phyloP scores from a whole-genome alignment of 2,113 vertebrate species.

The Larimichthys crocea region DNA sequence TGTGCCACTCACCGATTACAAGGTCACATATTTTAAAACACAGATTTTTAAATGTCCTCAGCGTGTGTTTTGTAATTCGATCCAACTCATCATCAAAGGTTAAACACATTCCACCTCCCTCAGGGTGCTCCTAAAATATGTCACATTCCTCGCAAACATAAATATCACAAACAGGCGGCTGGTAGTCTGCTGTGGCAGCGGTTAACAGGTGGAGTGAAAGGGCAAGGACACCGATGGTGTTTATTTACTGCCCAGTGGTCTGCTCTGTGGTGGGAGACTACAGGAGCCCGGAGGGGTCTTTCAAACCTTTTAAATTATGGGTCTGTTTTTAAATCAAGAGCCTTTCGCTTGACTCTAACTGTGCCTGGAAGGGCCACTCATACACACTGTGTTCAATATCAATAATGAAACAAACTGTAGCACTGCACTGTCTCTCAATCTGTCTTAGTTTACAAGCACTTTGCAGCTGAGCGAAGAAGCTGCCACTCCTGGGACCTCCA shows the following conservation, averaged over 20 bases:
- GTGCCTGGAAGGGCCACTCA: not conserved
- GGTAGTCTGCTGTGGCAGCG: slow-evolving; percentile 42
- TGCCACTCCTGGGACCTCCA: not conserved
- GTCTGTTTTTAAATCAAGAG: slow-evolving; percentile 3
- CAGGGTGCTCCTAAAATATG: slow-evolving; percentile 33
- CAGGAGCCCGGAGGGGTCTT: not conserved
- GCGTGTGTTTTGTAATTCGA: slow-evolving; percentile 43
- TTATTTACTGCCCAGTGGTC: slow-evolving; percentile 43
- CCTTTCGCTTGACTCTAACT: not conserved
- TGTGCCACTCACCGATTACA: not conserved
- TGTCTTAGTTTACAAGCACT: not conserved
- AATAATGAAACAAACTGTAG: not conserved
- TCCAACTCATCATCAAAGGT: slow-evolving; percentile 26
- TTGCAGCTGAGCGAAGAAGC: not conserved
- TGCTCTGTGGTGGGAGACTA: slow-evolving; percentile 20
- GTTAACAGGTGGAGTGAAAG: slow-evolving; percentile 65
- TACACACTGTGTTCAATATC: no score
- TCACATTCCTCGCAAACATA: slow-evolving; percentile 56
- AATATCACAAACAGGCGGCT: slow-evolving; percentile 50
- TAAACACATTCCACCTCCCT: slow-evolving; percentile 27
- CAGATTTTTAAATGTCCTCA: not conserved
- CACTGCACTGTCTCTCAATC: not conserved
- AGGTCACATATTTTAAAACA: slow-evolving; percentile 20
- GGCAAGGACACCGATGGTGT: slow-evolving; percentile 25
- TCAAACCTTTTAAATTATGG: slow-evolving; percentile 2